Base-by-base conservation (phyloP, 2,797 vertebrate genomes). In the Trichosurus vulpecula region DNA sequence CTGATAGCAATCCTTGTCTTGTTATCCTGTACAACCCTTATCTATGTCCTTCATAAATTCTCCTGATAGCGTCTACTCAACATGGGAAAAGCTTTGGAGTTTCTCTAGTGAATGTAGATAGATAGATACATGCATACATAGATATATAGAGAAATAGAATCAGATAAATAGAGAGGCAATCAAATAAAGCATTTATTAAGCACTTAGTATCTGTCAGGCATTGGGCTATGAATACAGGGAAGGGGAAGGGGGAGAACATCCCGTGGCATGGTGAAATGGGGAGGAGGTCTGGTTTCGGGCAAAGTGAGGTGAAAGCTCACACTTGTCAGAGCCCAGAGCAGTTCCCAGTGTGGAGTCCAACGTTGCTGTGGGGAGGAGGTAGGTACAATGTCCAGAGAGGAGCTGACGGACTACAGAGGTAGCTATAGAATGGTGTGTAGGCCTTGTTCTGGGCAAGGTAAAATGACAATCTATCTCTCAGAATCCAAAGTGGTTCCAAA, bases 381-480 rank as follows among this genome's bases (percentile, higher is more conserved):
- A 25, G 57, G 35, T 35, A 35, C 56, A 95, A 30, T 25, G 41
- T 53, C n/a, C 52, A 51, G 35, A 47, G 55, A 90, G 41, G 2
- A 4, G 54, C 54, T 91, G 35, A 55, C 57, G 19, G 25, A 4
- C 31, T 51, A 3, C 27, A 30, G 35, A 27, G 52, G 57, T 52
- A 66, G 74, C 87, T 92, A 29, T 47, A 47, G 57, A 61, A 6
- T 31, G 22, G 58, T 58, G 14, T 14, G 31, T 13, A 35, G 30
- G 9, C 55, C 47, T 56, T 55, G 16, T 74, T 53, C 81, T 87
- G 58, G 81, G n/a, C 54, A 16, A n/a, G 54, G 16, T 2, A 89
- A 52, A 55, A 29, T 61, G 58, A 35, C 12, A 61, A 31, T 61
- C 35, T 58, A 55, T 74, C 92, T 97, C 54, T 97, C 12, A 25